These are phyloP conservation scores for Nycteola revayana DNA, from an alignment of 2,888 invertebrate species.

Conservation along the genomic window DNA sequence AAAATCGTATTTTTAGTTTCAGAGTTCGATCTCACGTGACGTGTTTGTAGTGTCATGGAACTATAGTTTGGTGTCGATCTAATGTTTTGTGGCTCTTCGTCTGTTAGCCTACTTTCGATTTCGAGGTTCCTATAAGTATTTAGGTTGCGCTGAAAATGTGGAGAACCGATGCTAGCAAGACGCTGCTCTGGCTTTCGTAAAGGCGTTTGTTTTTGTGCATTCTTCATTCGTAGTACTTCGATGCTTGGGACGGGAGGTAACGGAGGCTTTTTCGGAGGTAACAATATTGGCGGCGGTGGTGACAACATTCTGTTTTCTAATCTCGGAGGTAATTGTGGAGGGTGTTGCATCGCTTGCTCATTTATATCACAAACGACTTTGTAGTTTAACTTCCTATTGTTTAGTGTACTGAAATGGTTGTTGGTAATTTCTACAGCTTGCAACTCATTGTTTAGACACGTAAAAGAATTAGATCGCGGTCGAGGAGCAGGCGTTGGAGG, in stretches of 20 bases:
- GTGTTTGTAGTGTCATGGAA: slow-evolving; percentile 67
- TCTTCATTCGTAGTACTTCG: slow-evolving; percentile 82
- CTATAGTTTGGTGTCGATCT: slow-evolving; percentile 60
- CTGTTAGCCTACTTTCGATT: slow-evolving; percentile 62
- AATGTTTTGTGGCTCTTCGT: slow-evolving; percentile 55
- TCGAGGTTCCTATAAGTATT: slow-evolving; percentile 83
- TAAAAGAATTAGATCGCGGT: slow-evolving; percentile 82
- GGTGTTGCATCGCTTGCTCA: slow-evolving; percentile 56
- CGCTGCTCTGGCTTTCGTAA: slow-evolving; percentile 71
- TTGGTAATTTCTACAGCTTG: slow-evolving; percentile 66
- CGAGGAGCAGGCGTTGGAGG: slow-evolving; percentile 73
- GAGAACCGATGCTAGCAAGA: slow-evolving; percentile 84
- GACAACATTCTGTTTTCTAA: slow-evolving; percentile 60
- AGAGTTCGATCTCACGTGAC: slow-evolving; percentile 72
- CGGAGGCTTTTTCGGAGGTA: slow-evolving; percentile 88
- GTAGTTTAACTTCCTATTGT: slow-evolving; percentile 70
- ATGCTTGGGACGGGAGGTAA: slow-evolving; percentile 86
- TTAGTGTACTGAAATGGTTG: slow-evolving; percentile 72
- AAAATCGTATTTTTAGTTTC: slow-evolving; percentile 74
- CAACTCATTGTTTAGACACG: slow-evolving; percentile 67
- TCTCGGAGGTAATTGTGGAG: slow-evolving; percentile 81
- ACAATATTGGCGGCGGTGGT: slow-evolving; percentile 77
- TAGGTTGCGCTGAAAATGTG: slow-evolving; percentile 83
- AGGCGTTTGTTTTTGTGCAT: slow-evolving; percentile 67
- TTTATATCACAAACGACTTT: slow-evolving; percentile 73